These are phyloP conservation scores for Synergus itoensis DNA, from an alignment of 2,888 invertebrate genomes.

Conservation along the genomic window DNA sequence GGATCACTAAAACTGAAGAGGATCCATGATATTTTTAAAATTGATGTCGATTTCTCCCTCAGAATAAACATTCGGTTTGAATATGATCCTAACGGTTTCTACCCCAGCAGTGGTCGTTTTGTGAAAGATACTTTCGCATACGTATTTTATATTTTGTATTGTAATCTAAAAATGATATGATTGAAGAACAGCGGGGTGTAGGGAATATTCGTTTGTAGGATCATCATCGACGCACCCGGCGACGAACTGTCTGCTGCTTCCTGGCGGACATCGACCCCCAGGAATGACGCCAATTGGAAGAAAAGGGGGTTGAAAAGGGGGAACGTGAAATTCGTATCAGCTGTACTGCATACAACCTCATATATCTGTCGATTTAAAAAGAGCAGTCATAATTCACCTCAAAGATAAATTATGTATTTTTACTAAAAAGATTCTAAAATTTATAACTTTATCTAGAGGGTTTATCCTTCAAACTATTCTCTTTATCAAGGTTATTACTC, in stretches of 20 bases:
- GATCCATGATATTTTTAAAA: not conserved
- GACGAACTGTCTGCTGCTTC: conserved; percentile 63
- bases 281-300: conserved; percentile 39
- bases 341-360: not conserved
- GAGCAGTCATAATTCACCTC: not conserved
- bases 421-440: not conserved
- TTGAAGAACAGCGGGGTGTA: conserved; percentile 1
- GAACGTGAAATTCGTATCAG: not conserved
- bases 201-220: conserved; percentile 47
- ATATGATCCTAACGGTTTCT: not conserved
- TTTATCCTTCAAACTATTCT: not conserved
- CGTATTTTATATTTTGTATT: not conserved
- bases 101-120: not conserved
- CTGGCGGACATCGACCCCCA: conserved; percentile 64
- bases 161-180: conserved; percentile 9
- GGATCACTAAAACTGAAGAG: too few species aligned
- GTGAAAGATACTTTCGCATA: not conserved
- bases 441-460: not conserved
- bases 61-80: not conserved
- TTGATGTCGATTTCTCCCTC: not conserved
- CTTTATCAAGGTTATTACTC: too few species aligned
- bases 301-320: conserved; percentile 45
- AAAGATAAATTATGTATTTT: not conserved
- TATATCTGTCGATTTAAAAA: not conserved
- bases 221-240: conserved; percentile 65